These are phyloP conservation scores for Pheosia gnoma DNA, from an alignment of 2,888 invertebrate genomes.

Conservation along the genomic window DNA sequence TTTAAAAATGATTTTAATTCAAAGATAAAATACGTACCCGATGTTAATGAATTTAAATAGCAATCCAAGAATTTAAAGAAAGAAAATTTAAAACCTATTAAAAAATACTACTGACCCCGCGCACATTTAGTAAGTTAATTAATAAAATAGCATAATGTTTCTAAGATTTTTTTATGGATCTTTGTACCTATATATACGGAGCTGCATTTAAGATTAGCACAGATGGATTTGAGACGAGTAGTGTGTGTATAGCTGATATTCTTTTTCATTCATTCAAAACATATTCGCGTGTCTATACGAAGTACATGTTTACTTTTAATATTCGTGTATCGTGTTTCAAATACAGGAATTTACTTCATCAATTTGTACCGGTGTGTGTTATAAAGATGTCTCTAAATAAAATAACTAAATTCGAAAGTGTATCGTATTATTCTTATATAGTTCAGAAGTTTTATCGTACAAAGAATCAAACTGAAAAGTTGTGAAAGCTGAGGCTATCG, in stretches of 20 bases:
- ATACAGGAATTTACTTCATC: slow-evolving; percentile 39
- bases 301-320: slow-evolving; percentile 31
- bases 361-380: slow-evolving; percentile 37
- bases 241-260: slow-evolving; percentile 43
- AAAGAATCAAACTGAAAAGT: not conserved
- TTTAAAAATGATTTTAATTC: no score
- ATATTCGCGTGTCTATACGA: slow-evolving; percentile 15
- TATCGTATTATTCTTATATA: slow-evolving; percentile 11
- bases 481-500: no score
- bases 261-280: slow-evolving; percentile 38
- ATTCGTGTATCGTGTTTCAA: slow-evolving; percentile 28
- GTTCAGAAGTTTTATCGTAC: not conserved
- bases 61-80: slow-evolving; percentile 17
- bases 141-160: slow-evolving; percentile 20
- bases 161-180: slow-evolving; percentile 39
- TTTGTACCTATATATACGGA: slow-evolving; percentile 30
- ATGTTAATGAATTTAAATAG: not conserved
- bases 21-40: not conserved
- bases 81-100: slow-evolving; percentile 17
- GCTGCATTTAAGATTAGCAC: slow-evolving; percentile 53
- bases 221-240: slow-evolving; percentile 69
- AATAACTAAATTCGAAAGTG: slow-evolving; percentile 32
- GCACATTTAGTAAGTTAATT: slow-evolving; percentile 19
- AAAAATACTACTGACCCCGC: slow-evolving; percentile 19
- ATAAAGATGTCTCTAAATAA: slow-evolving; percentile 43